These are phyloP conservation scores for Sterrhoptilus dennistouni DNA, from an alignment of 2,113 vertebrate genomes.

Conservation along the genomic window DNA sequence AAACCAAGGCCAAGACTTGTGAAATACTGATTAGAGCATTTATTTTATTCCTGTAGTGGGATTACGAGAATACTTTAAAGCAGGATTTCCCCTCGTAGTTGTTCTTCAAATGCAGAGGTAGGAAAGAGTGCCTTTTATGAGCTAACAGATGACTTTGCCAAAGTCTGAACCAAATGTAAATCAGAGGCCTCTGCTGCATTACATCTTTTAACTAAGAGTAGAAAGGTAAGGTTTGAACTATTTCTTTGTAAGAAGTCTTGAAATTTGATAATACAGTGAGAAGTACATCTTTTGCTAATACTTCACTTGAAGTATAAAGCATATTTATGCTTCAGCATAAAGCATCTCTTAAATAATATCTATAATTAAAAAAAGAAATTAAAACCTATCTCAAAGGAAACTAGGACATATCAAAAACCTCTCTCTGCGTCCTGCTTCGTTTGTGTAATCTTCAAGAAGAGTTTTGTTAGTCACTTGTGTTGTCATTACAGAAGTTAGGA, in stretches of 20 bases:
- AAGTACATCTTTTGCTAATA: background rate
- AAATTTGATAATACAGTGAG: background rate
- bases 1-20: conserved; percentile 18
- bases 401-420: background rate
- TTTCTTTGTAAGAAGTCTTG: background rate
- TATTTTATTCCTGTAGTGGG: background rate
- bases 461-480: background rate
- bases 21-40: conserved; percentile 27
- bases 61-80: background rate
- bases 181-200: background rate
- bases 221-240: conserved; percentile 11
- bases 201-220: background rate
- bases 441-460: background rate
- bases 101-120: background rate
- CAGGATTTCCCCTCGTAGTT: background rate
- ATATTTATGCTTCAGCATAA: background rate
- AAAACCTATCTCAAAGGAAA: conserved; percentile 1
- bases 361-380: conserved; percentile 48
- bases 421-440: background rate
- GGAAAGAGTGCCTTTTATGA: background rate
- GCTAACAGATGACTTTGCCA: background rate
- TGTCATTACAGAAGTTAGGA: background rate
- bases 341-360: background rate
- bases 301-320: background rate
- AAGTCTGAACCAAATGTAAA: background rate